Conservation (phyloP, 1,140 invertebrate genomes). For the Teleopsis dalmanni region DNA sequence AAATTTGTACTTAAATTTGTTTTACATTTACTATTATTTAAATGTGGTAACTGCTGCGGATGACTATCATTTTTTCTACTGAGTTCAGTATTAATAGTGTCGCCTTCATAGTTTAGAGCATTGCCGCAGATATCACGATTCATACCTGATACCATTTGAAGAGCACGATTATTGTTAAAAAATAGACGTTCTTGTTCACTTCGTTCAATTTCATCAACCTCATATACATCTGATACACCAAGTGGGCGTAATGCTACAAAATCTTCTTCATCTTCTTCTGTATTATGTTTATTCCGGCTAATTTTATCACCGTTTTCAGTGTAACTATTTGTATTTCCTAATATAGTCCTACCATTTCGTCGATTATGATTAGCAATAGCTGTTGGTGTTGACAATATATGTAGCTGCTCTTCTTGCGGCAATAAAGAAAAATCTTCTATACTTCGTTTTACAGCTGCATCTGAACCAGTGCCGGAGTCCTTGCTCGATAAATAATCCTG, state of each 20-base stretch:
- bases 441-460: slow-evolving; percentile 37
- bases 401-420: too few relatives aligned
- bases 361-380: slow-evolving; percentile 2
- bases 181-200: slow-evolving; percentile 1
- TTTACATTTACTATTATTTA: slow-evolving; percentile 1
- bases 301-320: not conserved
- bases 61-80: not conserved
- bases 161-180: not conserved
- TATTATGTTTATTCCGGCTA: not conserved
- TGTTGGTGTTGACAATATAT: slow-evolving; percentile 18
- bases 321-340: not conserved
- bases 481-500: slow-evolving; percentile 40
- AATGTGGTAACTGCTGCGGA: not conserved
- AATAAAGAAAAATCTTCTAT: slow-evolving; percentile 27
- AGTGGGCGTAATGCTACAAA: too few relatives aligned
- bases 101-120: not conserved
- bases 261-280: not conserved
- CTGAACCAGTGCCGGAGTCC: slow-evolving; percentile 37
- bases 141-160: not conserved
- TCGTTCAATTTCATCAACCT: slow-evolving; percentile 4
- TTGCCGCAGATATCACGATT: not conserved
- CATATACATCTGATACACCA: too few relatives aligned
- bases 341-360: not conserved
- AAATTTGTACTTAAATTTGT: not conserved
- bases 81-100: too few relatives aligned